Evolutionary conservation across 1,140 invertebrate species (phyloP).

Genomic region (Chironomus tepperi): DNA sequence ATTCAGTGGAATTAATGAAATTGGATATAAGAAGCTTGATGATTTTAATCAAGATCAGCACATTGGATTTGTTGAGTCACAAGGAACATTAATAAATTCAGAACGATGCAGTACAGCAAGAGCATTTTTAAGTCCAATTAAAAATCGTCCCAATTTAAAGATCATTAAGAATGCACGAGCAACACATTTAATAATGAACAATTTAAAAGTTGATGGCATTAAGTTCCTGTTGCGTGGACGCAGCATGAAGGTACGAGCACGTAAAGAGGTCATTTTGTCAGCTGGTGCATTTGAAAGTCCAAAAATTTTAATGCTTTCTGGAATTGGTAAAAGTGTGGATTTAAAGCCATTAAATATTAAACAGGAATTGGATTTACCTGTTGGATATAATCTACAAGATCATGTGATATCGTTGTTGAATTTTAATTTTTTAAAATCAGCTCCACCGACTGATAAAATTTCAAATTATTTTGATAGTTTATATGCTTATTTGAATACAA

Average conservation of each 20-base stretch:
- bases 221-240: slow-evolving; percentile 32
- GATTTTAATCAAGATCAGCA: slow-evolving; percentile 36
- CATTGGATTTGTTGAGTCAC: slow-evolving; percentile 56
- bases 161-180: slow-evolving; percentile 68
- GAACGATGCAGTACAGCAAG: slow-evolving; percentile 56
- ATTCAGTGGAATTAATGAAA: neutral
- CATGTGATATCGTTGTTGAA: neutral
- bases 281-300: slow-evolving; percentile 73
- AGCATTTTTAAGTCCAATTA: slow-evolving; percentile 55
- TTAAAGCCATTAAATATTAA: slow-evolving; percentile 48
- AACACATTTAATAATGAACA: slow-evolving; percentile 60
- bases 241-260: slow-evolving; percentile 59
- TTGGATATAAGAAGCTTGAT: slow-evolving; percentile 30
- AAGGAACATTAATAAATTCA: slow-evolving; percentile 60
- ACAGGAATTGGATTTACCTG: slow-evolving; percentile 45
- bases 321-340: slow-evolving; percentile 70
- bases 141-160: slow-evolving; percentile 69
- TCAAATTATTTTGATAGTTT: neutral
- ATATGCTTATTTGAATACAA: neutral
- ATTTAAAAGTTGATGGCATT: slow-evolving; percentile 53
- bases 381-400: slow-evolving; percentile 27
- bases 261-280: slow-evolving; percentile 68
- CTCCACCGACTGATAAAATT: neutral
- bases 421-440: neutral
- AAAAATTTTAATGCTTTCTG: slow-evolving; percentile 79